Percentiles rank a stretch among this genome's conserved stretches.
phyloP scores from a whole-genome alignment of 2,113 vertebrate genomes.

The Lasiurus cinereus region DNA sequence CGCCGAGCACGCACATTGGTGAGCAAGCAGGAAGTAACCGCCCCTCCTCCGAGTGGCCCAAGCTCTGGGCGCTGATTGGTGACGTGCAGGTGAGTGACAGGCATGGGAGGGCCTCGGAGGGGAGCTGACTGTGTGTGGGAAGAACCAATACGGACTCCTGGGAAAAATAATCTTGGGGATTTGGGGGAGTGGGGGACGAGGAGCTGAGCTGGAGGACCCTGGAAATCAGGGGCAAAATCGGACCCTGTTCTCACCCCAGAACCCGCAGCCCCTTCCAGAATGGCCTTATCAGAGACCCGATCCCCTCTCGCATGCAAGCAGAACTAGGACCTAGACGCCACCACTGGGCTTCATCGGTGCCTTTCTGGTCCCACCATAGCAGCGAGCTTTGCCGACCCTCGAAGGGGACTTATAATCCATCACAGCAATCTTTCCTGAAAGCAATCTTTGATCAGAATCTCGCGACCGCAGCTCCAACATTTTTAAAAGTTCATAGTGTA shows the following conservation, averaged over 20 bases:
- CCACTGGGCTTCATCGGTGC: not conserved
- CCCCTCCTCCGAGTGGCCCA: not conserved
- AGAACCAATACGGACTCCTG: not conserved
- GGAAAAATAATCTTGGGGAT: not conserved
- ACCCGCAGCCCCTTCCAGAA: not conserved
- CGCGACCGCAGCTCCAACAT: not conserved
- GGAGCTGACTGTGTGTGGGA: not conserved
- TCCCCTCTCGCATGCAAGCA: not conserved
- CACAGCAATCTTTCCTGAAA: not conserved
- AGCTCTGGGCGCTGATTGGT: not conserved
- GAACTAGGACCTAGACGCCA: not conserved
- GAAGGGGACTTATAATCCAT: not conserved
- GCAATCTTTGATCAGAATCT: not conserved
- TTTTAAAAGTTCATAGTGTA: slow-evolving; percentile 29
- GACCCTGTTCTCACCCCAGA: no score
- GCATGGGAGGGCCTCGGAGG: not conserved
- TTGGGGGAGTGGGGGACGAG: not conserved
- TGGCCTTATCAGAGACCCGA: not conserved
- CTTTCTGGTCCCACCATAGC: not conserved
- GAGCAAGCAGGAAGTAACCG: not conserved
- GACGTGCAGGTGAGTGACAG: not conserved
- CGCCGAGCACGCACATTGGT: not conserved
- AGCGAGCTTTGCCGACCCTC: not conserved
- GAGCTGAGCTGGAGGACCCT: not conserved
- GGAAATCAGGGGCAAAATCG: not conserved